Evolutionary conservation across 2,797 vertebrate species (phyloP).

Genomic region (Aplochiton taeniatus): DNA sequence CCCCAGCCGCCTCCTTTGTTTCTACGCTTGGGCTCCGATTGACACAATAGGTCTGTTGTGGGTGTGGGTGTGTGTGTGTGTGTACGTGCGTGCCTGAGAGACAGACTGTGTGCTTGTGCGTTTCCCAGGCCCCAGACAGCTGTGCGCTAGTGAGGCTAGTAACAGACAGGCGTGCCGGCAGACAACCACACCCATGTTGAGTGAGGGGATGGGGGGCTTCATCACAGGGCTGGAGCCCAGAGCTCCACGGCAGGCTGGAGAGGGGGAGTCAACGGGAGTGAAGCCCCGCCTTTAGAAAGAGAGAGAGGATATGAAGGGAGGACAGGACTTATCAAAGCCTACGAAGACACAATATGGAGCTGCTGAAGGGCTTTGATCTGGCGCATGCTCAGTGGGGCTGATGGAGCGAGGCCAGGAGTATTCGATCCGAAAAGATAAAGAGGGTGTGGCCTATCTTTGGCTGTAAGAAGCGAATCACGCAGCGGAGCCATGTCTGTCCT

Average conservation of each 20-base stretch:
- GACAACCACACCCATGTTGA: conserved; percentile 15
- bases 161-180: conserved; percentile 16
- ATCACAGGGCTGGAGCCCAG: conserved; percentile 9
- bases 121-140: conserved; percentile 8
- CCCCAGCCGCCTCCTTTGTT: conserved; percentile 27
- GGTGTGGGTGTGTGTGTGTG: conserved; percentile 24
- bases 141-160: conserved; percentile 3
- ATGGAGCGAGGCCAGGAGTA: too few species aligned
- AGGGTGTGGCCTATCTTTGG: too few species aligned
- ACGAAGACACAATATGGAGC: too few species aligned
- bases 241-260: too few species aligned
- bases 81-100: conserved; percentile 6
- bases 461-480: too few species aligned
- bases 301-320: background rate
- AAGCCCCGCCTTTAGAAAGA: background rate
- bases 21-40: conserved; percentile 31
- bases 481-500: too few species aligned
- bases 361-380: too few species aligned
- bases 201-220: conserved; percentile 20
- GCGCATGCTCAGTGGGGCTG: too few species aligned
- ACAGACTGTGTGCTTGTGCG: background rate
- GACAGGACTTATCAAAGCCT: too few species aligned
- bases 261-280: conserved; percentile 1
- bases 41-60: conserved; percentile 41
- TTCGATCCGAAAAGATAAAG: too few species aligned